A percentile compares a stretch with the other conserved stretches of the same genome.
These are phyloP conservation scores for Drosophila anceps DNA, from an alignment of 2,888 invertebrate genomes.

Conservation along the genomic window DNA sequence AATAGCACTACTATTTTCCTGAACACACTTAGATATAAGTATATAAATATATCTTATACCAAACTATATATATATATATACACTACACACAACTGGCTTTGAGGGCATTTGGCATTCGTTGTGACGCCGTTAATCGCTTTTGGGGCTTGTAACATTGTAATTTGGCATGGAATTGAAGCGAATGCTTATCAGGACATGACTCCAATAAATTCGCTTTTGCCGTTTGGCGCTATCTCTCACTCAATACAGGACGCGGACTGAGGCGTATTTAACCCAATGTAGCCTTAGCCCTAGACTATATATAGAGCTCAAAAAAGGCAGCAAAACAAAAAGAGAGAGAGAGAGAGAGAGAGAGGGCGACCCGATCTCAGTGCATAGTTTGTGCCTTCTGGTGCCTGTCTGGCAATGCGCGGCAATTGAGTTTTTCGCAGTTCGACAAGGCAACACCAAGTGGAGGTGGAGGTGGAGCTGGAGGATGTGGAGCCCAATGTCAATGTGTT, in stretches of 20 bases:
- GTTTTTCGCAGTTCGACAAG: slow-evolving; percentile 79
- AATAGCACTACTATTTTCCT: no score
- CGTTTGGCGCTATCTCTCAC: slow-evolving; percentile 73
- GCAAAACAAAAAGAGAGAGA: not conserved
- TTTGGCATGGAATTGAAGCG: slow-evolving; percentile 74
- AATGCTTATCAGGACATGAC: slow-evolving; percentile 78
- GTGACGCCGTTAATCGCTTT: slow-evolving; percentile 5
- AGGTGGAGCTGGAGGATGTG: slow-evolving; percentile 32
- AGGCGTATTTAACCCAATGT: slow-evolving; percentile 66
- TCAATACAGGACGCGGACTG: slow-evolving; percentile 38
- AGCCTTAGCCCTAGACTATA: slow-evolving; percentile 23
- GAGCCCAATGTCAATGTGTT: slow-evolving; percentile 35
- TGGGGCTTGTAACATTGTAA: slow-evolving; percentile 69
- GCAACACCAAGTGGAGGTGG: slow-evolving; percentile 36
- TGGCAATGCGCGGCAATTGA: slow-evolving; percentile 74
- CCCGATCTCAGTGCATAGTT: slow-evolving; percentile 56
- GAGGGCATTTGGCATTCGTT: slow-evolving; percentile 41
- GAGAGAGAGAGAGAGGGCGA: not conserved
- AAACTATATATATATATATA: not conserved
- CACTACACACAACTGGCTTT: not conserved
- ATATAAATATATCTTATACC: no score
- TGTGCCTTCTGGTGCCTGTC: slow-evolving; percentile 34
- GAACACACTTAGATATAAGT: no score
- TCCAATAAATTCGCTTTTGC: slow-evolving; percentile 78
- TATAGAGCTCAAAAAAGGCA: slow-evolving; percentile 5